phyloP scores from a whole-genome alignment of 2,113 vertebrate species.

The Siphamia tubifer region DNA sequence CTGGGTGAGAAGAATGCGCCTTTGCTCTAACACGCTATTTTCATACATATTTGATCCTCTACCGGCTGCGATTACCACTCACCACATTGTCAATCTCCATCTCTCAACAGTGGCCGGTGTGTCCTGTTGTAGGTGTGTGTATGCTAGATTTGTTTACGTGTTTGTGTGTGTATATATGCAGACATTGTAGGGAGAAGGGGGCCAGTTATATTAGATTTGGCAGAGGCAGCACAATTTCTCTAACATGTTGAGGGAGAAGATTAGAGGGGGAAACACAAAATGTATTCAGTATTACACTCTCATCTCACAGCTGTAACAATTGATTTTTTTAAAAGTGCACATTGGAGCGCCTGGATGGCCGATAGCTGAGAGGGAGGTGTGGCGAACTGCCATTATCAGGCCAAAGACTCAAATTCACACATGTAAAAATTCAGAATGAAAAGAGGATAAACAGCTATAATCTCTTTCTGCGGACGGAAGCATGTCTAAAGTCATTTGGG shows the following conservation, averaged over 20 bases:
- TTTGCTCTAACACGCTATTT: conserved; percentile 42
- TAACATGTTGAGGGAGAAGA: conserved; percentile 77
- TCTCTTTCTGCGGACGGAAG: conserved; percentile 70
- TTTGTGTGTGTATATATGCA: background rate
- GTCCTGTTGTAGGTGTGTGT: conserved; percentile 15
- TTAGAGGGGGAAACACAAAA: conserved; percentile 72
- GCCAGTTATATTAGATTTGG: conserved; percentile 73
- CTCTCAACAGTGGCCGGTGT: conserved; percentile 30
- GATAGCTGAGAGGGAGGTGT: conserved; percentile 66
- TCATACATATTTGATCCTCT: conserved; percentile 71
- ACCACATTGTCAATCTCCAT: conserved; percentile 51
- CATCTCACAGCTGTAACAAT: conserved; percentile 75
- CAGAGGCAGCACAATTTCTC: conserved; percentile 73
- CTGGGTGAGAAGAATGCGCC: conserved; percentile 24
- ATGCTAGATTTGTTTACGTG: conserved; percentile 30
- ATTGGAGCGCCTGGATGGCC: conserved; percentile 35
- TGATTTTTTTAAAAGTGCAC: conserved; percentile 70
- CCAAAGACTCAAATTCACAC: conserved; percentile 58
- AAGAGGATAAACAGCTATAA: conserved; percentile 75
- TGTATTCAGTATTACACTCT: conserved; percentile 75
- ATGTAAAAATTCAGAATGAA: conserved; percentile 65
- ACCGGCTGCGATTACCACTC: conserved; percentile 64
- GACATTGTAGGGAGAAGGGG: conserved; percentile 23
- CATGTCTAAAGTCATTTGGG: conserved; percentile 75
- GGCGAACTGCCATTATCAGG: conserved; percentile 66